Percentiles rank a stretch among this genome's conserved stretches.
phyloP scores from a whole-genome alignment of 2,113 vertebrate species.

The Ahaetulla prasina region DNA sequence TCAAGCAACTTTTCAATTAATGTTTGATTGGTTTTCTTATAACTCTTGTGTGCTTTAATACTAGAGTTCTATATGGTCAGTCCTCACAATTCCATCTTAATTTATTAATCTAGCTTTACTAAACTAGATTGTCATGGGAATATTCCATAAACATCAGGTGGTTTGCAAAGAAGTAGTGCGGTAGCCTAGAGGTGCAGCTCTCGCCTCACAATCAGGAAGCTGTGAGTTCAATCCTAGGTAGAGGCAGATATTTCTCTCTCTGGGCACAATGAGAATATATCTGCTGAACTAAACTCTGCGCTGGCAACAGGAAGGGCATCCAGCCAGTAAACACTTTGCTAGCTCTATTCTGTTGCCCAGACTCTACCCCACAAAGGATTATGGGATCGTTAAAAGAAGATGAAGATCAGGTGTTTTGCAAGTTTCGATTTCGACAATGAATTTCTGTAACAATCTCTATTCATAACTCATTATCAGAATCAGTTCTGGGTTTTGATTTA shows the following conservation, averaged over 20 bases:
- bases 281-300: too few species aligned
- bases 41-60: background rate
- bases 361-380: too few species aligned
- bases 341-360: too few species aligned
- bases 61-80: background rate
- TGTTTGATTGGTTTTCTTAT: background rate
- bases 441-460: background rate
- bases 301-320: too few species aligned
- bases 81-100: background rate
- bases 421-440: background rate
- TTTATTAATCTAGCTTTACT: background rate
- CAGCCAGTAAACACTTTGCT: too few species aligned
- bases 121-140: background rate
- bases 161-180: too few species aligned
- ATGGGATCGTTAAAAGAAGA: too few species aligned
- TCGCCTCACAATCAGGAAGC: too few species aligned
- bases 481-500: background rate
- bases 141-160: background rate
- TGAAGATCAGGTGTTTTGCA: background rate
- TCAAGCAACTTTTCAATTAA: background rate
- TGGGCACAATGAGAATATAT: too few species aligned
- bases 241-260: too few species aligned
- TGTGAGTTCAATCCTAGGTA: too few species aligned
- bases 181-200: too few species aligned
- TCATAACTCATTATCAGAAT: background rate